A percentile compares a stretch with the other conserved stretches of the same genome.
Evolutionary conservation across 2,888 invertebrate genomes (phyloP).

Genomic region (Ellobium chinense): DNA sequence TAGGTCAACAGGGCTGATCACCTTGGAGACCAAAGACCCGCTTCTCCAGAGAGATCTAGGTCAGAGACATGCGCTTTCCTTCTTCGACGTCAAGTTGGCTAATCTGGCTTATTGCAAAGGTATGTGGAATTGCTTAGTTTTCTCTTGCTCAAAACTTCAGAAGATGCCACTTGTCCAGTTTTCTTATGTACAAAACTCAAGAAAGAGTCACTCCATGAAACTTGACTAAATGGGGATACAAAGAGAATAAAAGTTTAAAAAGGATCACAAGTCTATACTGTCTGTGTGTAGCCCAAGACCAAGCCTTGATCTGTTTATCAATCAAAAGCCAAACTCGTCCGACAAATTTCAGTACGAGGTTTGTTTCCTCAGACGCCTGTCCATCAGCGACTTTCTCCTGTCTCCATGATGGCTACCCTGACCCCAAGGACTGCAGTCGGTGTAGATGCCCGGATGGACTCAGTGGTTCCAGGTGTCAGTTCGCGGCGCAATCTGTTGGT

Average conservation of each 20-base stretch:
- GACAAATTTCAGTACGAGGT: no score
- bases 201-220: no score
- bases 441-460: constrained; percentile 76
- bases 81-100: constrained; percentile 76
- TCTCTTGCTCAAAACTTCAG: no score
- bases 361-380: constrained; percentile 38
- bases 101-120: constrained; percentile 75
- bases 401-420: constrained; percentile 74
- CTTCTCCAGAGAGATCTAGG: constrained; percentile 71
- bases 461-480: constrained; percentile 68
- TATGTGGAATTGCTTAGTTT: no score
- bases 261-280: no score
- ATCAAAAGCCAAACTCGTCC: no score
- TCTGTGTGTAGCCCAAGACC: no score
- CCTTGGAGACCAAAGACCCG: constrained; percentile 67
- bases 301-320: no score
- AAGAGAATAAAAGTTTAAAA: no score
- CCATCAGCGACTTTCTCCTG: constrained; percentile 54
- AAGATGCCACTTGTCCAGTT: no score
- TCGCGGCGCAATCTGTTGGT: constrained; percentile 58
- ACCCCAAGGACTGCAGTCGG: constrained; percentile 71
- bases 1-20: constrained; percentile 47
- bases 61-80: constrained; percentile 73
- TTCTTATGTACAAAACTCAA: no score
- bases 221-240: no score